Conservation (phyloP, 2,888 invertebrate genomes). For the Hydroisotoma schaefferi region DNA sequence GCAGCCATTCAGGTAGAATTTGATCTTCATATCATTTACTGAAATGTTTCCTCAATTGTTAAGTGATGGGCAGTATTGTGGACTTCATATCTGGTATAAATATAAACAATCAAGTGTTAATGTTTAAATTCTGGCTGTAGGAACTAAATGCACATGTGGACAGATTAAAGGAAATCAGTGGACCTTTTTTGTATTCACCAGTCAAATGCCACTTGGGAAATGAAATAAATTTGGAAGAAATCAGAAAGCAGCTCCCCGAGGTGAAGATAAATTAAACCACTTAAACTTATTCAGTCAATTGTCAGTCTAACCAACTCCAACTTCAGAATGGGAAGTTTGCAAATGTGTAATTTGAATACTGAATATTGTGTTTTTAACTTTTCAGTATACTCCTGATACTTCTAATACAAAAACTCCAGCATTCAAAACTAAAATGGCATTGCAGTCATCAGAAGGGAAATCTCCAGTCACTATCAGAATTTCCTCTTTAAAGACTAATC, state of each 20-base stretch:
- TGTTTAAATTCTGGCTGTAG: slow-evolving; percentile 51
- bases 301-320: no score
- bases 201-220: slow-evolving; percentile 68
- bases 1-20: slow-evolving; percentile 62
- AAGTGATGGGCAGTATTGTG: no score
- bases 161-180: slow-evolving; percentile 67
- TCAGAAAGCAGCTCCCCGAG: slow-evolving; percentile 64
- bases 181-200: slow-evolving; percentile 69
- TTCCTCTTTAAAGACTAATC: slow-evolving; percentile 46
- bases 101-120: no score
- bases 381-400: slow-evolving; percentile 1
- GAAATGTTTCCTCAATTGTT: no score
- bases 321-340: no score
- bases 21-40: background rate
- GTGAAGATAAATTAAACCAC: no score
- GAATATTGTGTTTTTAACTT: background rate
- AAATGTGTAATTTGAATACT: no score
- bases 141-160: slow-evolving; percentile 74
- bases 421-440: background rate
- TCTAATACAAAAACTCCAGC: slow-evolving; percentile 11
- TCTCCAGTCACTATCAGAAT: slow-evolving; percentile 45
- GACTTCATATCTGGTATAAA: no score
- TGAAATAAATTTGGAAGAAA: slow-evolving; percentile 60
- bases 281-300: no score
- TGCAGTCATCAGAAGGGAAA: slow-evolving; percentile 23